These are phyloP conservation scores for Centropus bengalensis DNA, from an alignment of 2,113 vertebrate genomes.

Conservation along the genomic window DNA sequence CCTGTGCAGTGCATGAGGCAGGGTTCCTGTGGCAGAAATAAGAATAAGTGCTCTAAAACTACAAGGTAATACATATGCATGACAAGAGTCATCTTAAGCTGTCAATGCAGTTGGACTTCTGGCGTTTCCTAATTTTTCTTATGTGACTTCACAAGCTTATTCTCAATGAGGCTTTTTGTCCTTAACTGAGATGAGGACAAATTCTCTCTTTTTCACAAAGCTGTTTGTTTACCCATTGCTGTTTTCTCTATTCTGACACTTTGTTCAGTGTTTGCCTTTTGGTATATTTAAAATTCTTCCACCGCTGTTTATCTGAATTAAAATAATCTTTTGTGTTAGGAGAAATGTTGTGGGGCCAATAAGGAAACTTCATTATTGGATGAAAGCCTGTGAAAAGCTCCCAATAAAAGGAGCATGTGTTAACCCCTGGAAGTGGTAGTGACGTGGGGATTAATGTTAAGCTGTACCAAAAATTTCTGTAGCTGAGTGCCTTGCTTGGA, in stretches of 20 bases:
- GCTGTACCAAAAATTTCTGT: neutral
- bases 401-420: neutral
- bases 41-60: neutral
- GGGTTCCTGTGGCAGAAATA: neutral
- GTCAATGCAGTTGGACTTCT: neutral
- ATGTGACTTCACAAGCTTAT: neutral
- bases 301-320: neutral
- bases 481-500: neutral
- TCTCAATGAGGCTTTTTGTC: neutral
- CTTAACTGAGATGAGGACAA: neutral
- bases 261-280: conserved; percentile 13
- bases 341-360: neutral
- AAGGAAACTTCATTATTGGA: neutral
- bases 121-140: conserved; percentile 10
- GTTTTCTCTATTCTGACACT: neutral
- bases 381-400: neutral
- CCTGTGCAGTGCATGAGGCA: neutral
- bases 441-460: neutral
- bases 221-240: neutral
- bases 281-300: neutral
- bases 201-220: neutral
- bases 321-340: neutral
- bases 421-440: neutral
- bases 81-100: neutral
- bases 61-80: neutral